These are phyloP conservation scores for Cygnus olor DNA, from an alignment of 2,797 vertebrate genomes.

Conservation along the genomic window DNA sequence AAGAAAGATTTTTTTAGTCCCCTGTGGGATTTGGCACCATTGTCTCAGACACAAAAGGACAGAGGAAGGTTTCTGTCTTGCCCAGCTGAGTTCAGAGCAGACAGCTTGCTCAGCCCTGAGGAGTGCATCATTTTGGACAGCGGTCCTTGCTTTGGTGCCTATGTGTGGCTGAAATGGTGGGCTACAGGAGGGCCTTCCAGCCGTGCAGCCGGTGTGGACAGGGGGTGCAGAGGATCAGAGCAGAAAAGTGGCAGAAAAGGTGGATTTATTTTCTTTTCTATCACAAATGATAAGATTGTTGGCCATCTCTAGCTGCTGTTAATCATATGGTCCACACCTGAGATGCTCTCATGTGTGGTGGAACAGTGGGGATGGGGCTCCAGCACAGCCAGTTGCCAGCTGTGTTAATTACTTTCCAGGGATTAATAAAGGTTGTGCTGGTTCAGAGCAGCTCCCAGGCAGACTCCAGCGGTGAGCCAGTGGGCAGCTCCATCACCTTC, in stretches of 20 bases:
- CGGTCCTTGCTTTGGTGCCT: no score
- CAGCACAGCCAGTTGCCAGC: slow-evolving; percentile 7
- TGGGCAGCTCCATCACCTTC: neutral
- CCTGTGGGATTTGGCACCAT: neutral
- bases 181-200: no score
- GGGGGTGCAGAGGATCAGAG: no score
- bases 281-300: neutral
- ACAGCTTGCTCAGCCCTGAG: neutral
- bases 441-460: neutral
- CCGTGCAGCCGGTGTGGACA: no score
- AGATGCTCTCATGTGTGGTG: neutral
- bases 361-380: neutral
- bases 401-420: neutral
- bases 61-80: neutral
- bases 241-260: neutral
- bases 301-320: neutral
- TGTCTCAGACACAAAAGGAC: neutral
- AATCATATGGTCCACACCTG: neutral
- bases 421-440: neutral
- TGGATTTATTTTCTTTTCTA: neutral
- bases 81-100: neutral
- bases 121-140: neutral
- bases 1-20: neutral
- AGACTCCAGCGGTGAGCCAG: neutral
- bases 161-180: no score